A percentile compares a stretch with the other conserved stretches of the same genome.
phyloP scores from a whole-genome alignment of 2,113 vertebrate genomes.

The Natator depressus region DNA sequence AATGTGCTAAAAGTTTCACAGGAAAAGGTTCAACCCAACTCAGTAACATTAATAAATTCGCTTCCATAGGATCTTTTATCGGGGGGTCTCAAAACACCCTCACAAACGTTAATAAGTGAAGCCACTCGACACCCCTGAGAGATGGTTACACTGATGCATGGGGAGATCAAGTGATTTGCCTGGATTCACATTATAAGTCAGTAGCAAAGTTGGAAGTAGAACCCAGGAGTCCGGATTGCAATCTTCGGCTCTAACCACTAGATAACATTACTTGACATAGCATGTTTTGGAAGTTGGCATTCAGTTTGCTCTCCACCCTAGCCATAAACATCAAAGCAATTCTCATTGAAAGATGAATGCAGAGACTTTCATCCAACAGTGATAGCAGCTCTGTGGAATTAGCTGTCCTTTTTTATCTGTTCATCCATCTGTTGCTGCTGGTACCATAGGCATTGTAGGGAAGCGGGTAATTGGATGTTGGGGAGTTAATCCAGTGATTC shows the following conservation, averaged over 20 bases:
- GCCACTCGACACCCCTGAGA: no score
- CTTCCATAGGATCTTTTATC: background rate
- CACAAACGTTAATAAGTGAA: background rate
- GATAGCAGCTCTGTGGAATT: fast-evolving
- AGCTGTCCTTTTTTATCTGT: background rate
- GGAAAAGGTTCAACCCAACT: background rate
- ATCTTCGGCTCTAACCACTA: background rate
- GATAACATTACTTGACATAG: no score
- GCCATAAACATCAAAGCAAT: fast-evolving
- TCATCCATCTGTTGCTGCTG: constrained; percentile 73
- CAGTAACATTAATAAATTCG: no score
- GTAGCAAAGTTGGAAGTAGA: background rate
- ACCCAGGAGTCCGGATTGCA: background rate
- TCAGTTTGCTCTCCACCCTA: background rate
- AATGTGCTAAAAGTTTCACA: background rate
- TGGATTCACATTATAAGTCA: fast-evolving
- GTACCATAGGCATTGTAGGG: constrained; percentile 63
- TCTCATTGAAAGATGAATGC: background rate
- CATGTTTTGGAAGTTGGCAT: background rate
- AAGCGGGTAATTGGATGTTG: constrained; percentile 17
- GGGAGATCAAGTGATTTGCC: no score
- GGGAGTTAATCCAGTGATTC: constrained; percentile 44
- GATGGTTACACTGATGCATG: background rate
- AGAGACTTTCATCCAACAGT: background rate
- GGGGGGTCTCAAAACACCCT: background rate